Percentiles rank a stretch among this genome's conserved stretches.
phyloP scores from a whole-genome alignment of 2,113 vertebrate genomes.

The Anthoscopus minutus region DNA sequence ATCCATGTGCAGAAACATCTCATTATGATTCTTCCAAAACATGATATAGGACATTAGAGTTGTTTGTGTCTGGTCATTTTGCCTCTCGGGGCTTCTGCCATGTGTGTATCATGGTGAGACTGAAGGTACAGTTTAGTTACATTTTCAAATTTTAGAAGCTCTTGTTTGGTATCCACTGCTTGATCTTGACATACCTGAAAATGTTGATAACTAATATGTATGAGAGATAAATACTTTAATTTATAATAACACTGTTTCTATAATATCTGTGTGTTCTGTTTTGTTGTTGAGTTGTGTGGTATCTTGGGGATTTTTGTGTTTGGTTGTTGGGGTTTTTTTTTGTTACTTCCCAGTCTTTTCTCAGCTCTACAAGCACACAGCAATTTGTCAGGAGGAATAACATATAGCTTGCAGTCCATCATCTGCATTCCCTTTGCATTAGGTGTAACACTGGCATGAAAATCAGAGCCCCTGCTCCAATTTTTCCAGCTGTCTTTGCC shows the following conservation, averaged over 20 bases:
- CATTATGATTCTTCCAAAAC: neutral
- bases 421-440: slow-evolving; percentile 71
- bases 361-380: neutral
- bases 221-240: neutral
- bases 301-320: neutral
- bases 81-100: neutral
- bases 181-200: neutral
- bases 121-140: neutral
- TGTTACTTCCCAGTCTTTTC: neutral
- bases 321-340: neutral
- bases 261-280: neutral
- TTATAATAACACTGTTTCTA: neutral
- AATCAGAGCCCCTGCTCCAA: slow-evolving; percentile 66
- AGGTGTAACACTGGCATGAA: slow-evolving; percentile 69
- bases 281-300: neutral
- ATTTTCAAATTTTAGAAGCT: neutral
- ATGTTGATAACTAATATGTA: neutral
- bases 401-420: slow-evolving; percentile 47
- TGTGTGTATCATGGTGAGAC: neutral
- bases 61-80: neutral
- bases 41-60: neutral
- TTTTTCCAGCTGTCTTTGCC: slow-evolving; percentile 76
- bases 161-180: neutral
- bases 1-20: neutral
- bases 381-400: slow-evolving; percentile 21